Percentiles rank a stretch among this genome's conserved stretches.
Evolutionary conservation across 1,140 invertebrate genomes (phyloP).

Genomic region (Papilio helenus): DNA sequence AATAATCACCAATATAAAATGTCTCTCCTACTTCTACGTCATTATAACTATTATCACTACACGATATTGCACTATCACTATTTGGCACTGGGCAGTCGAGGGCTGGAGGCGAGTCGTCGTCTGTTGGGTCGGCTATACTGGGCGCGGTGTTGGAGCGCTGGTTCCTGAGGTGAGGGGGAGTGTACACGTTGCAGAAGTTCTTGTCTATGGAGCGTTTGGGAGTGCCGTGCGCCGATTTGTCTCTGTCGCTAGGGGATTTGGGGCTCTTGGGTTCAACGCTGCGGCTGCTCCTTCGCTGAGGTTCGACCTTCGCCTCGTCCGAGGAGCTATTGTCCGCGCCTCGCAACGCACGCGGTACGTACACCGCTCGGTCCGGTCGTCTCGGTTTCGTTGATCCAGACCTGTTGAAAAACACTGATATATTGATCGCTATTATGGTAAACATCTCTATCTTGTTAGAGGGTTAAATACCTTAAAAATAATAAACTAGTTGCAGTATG

Average conservation of each 20-base stretch:
- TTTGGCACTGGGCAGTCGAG: conserved; percentile 74
- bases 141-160: conserved; percentile 65
- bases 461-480: background rate
- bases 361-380: conserved; percentile 90
- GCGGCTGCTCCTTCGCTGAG: conserved; percentile 54
- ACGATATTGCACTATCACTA: conserved; percentile 78
- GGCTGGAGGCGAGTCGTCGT: conserved; percentile 64
- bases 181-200: conserved; percentile 80
- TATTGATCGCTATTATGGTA: background rate
- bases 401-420: conserved; percentile 47
- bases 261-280: conserved; percentile 62
- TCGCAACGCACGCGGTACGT: conserved; percentile 88
- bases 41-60: conserved; percentile 77
- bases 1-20: conserved; percentile 81
- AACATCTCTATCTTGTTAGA: background rate
- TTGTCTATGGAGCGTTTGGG: conserved; percentile 72
- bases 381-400: conserved; percentile 78
- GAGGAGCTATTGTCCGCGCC: conserved; percentile 74
- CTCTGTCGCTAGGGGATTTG: conserved; percentile 66
- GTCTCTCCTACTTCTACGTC: conserved; percentile 70
- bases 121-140: conserved; percentile 52
- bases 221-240: conserved; percentile 65
- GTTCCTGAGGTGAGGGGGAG: conserved; percentile 76
- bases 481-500: background rate
- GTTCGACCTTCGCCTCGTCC: conserved; percentile 60